Percentiles rank a stretch among this genome's conserved stretches.
These are phyloP conservation scores for Eulacestoma nigropectus DNA, from an alignment of 2,113 vertebrate species.

Conservation along the genomic window DNA sequence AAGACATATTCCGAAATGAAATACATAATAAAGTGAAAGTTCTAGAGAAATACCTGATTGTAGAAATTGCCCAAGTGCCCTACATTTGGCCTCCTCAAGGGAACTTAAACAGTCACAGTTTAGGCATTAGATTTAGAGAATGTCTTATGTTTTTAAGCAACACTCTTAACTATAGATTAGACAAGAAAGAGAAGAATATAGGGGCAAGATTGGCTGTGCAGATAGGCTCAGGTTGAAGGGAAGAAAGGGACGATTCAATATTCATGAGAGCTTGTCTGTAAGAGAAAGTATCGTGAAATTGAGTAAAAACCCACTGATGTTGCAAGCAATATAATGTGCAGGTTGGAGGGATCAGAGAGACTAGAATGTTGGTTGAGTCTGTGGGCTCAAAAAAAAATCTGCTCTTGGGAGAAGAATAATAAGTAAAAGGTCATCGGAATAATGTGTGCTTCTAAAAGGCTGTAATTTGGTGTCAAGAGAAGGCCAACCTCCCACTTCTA, in stretches of 20 bases:
- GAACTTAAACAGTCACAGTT: neutral
- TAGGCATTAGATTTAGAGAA: neutral
- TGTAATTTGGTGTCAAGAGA: neutral
- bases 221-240: neutral
- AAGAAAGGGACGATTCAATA: neutral
- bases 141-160: neutral
- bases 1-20: neutral
- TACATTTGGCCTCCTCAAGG: neutral
- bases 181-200: neutral
- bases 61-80: neutral
- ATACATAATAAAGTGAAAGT: neutral
- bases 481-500: neutral
- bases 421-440: neutral
- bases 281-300: neutral
- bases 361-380: neutral
- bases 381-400: neutral
- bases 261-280: neutral
- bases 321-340: neutral
- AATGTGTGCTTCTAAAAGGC: neutral
- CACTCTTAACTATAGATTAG: neutral
- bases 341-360: neutral
- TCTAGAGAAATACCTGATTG: neutral
- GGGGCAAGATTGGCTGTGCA: neutral
- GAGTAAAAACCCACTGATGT: neutral
- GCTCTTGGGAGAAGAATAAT: neutral